Conservation (phyloP, 2,888 invertebrate genomes). For the Ennomos quercinarius region DNA sequence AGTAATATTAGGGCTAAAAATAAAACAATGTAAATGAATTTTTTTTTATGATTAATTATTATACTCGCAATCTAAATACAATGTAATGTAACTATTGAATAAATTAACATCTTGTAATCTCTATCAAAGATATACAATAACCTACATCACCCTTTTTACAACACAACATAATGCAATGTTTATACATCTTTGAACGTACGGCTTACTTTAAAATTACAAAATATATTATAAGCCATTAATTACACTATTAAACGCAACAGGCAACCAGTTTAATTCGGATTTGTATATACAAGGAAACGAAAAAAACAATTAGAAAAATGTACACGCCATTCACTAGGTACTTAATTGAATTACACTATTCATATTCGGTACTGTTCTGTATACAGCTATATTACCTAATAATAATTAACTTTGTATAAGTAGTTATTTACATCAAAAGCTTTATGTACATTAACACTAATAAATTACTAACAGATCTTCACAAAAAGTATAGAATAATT, state of each 20-base stretch:
- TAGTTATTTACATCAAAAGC: constrained; percentile 54
- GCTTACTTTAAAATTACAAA: constrained; percentile 6
- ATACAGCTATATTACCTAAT: constrained; percentile 42
- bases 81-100: constrained; percentile 75
- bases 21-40: constrained; percentile 11
- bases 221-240: constrained; percentile 28
- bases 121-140: constrained; percentile 54
- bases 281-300: constrained; percentile 8
- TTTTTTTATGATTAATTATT: constrained; percentile 71
- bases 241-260: constrained; percentile 24
- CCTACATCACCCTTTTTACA: constrained; percentile 49
- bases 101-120: constrained; percentile 74
- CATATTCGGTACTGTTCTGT: constrained; percentile 34
- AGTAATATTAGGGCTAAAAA: constrained; percentile 15
- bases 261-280: constrained; percentile 12
- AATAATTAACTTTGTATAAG: constrained; percentile 17
- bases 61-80: constrained; percentile 82
- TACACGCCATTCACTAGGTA: constrained; percentile 24
- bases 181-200: constrained; percentile 32
- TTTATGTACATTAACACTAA: constrained; percentile 56
- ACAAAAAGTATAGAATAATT: constrained; percentile 35
- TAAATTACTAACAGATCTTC: constrained; percentile 69
- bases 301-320: constrained; percentile 14
- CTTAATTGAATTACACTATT: constrained; percentile 33
- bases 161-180: constrained; percentile 36